Evolutionary conservation across 92 coral and sea anemone genomes (phyloP).

Genomic region (Metridium senile): DNA sequence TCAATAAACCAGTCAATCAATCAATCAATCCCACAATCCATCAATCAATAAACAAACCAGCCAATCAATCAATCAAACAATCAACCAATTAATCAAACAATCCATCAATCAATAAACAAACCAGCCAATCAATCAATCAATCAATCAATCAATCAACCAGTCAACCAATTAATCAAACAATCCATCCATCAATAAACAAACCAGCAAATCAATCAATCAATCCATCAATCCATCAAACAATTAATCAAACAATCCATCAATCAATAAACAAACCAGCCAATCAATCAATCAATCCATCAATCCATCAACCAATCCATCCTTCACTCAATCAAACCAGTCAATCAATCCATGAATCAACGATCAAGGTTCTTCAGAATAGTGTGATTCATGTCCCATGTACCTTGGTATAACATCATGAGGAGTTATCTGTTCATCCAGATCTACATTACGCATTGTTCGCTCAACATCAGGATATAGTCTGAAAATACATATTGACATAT

Average conservation of each 20-base stretch:
- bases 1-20: neutral
- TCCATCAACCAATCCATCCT: neutral
- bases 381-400: neutral
- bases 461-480: slow-evolving; percentile 89
- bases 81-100: neutral
- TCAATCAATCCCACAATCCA: neutral
- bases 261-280: neutral
- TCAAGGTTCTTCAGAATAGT: neutral
- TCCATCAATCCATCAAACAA: neutral
- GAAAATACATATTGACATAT: neutral
- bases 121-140: neutral
- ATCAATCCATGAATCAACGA: neutral
- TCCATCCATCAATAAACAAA: neutral
- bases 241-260: neutral
- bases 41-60: neutral
- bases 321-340: neutral
- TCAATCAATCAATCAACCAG: neutral
- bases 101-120: neutral
- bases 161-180: neutral
- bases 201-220: neutral
- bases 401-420: slow-evolving; percentile 79
- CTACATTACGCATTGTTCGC: slow-evolving; percentile 80
- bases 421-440: slow-evolving; percentile 69
- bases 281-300: neutral
- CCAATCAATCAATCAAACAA: neutral